A percentile compares a stretch with the other conserved stretches of the same genome.
These are phyloP conservation scores for Barbus barbus DNA, from an alignment of 2,113 vertebrate species.

Conservation along the genomic window DNA sequence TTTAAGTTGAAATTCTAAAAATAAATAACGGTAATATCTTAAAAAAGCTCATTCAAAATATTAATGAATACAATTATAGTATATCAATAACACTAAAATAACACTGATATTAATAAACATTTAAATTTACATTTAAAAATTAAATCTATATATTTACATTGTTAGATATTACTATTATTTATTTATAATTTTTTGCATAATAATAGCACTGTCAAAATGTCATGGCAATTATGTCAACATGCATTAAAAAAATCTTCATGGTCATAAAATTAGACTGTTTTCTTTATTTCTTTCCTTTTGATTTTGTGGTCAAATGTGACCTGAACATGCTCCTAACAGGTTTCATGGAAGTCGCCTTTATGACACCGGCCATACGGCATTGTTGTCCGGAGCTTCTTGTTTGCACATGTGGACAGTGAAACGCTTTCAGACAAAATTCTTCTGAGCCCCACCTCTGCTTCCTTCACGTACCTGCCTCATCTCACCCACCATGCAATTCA, in stretches of 20 bases:
- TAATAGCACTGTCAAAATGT: neutral
- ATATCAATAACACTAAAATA: neutral
- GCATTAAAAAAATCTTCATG: neutral
- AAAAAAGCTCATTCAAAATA: neutral
- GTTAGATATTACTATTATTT: neutral
- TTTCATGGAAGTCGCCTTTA: neutral
- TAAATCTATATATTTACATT: neutral
- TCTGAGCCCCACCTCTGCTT: conserved; percentile 7
- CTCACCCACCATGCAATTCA: neutral
- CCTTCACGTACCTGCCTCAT: neutral
- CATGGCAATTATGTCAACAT: neutral
- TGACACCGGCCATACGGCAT: neutral
- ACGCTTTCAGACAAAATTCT: conserved; percentile 5
- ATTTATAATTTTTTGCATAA: neutral
- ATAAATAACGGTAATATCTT: no score
- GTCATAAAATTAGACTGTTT: neutral
- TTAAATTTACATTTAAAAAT: neutral
- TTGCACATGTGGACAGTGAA: conserved; percentile 31
- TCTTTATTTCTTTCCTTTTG: neutral
- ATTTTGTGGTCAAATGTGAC: neutral
- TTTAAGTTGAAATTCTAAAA: neutral
- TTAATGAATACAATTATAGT: neutral
- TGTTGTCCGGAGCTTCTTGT: neutral
- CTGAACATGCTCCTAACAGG: neutral
- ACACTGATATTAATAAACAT: neutral